Percentiles rank a stretch among this genome's conserved stretches.
Evolutionary conservation across 2,113 vertebrate species (phyloP).

Genomic region (Pyxicephalus adspersus): DNA sequence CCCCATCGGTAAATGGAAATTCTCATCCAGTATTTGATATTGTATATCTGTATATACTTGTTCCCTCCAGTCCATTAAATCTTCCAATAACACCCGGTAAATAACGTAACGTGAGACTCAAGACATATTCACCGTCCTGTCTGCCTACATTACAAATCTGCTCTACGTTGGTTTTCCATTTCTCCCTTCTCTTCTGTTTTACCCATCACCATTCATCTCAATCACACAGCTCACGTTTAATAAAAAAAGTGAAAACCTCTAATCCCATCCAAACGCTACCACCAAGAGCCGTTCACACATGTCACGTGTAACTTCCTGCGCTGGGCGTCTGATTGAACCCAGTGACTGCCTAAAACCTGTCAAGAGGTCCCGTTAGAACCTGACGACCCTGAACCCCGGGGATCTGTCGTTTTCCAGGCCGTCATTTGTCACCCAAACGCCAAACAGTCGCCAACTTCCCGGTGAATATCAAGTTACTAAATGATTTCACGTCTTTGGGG

Average conservation of each 20-base stretch:
- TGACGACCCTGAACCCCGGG: background rate
- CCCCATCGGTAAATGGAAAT: too few relatives aligned
- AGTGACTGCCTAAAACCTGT: constrained; percentile 24
- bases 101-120: constrained; percentile 13
- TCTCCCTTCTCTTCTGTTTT: constrained; percentile 17
- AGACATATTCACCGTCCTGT: background rate
- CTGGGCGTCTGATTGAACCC: background rate
- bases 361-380: background rate
- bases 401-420: background rate
- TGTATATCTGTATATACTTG: too few relatives aligned
- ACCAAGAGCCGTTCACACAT: background rate
- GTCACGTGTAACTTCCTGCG: background rate
- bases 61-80: too few relatives aligned
- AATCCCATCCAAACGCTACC: constrained; percentile 31
- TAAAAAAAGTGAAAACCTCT: background rate
- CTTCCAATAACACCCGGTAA: background rate
- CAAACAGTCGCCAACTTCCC: background rate
- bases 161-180: background rate
- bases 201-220: constrained; percentile 37
- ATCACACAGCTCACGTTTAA: background rate
- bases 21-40: too few relatives aligned
- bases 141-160: background rate
- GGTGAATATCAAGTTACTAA: background rate
- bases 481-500: background rate
- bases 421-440: background rate